Conservation (phyloP, 2,113 vertebrate species). For the Fulmarus glacialis region DNA sequence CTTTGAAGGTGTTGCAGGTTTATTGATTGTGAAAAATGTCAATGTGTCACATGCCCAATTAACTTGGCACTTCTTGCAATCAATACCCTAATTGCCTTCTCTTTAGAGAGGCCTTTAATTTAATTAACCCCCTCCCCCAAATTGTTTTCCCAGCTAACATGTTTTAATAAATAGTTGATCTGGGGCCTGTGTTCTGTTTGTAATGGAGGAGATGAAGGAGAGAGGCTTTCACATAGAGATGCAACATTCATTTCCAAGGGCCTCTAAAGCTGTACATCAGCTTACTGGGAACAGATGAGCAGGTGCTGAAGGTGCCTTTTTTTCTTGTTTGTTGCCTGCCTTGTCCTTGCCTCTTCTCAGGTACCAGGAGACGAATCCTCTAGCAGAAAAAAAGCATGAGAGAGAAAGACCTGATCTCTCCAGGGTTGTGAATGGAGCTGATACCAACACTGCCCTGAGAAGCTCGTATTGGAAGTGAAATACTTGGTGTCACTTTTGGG, state of each 20-base stretch:
- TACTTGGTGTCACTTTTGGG: not conserved
- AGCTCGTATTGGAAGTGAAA: not conserved
- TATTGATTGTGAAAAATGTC: conserved; percentile 69
- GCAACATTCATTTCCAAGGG: not conserved
- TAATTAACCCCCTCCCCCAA: conserved; percentile 50
- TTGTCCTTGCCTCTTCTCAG: not conserved
- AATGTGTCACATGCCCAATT: conserved; percentile 70
- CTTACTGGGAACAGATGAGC: not conserved
- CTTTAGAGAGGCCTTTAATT: conserved; percentile 67
- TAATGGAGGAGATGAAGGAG: not conserved
- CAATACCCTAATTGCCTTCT: conserved; percentile 68
- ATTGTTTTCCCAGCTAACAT: conserved; percentile 27
- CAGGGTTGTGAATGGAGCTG: not conserved
- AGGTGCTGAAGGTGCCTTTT: not conserved
- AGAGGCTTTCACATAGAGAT: not conserved
- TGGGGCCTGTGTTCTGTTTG: not conserved
- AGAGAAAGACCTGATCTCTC: not conserved
- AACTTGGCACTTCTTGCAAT: conserved; percentile 64
- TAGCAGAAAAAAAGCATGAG: not conserved
- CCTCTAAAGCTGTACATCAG: not conserved
- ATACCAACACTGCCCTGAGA: not conserved
- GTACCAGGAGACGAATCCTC: not conserved
- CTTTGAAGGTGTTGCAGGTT: conserved; percentile 65
- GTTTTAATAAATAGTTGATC: conserved; percentile 32
- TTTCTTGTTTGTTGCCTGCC: not conserved